These are phyloP conservation scores for Lepus europaeus DNA, from an alignment of 2,113 vertebrate genomes.

Conservation along the genomic window DNA sequence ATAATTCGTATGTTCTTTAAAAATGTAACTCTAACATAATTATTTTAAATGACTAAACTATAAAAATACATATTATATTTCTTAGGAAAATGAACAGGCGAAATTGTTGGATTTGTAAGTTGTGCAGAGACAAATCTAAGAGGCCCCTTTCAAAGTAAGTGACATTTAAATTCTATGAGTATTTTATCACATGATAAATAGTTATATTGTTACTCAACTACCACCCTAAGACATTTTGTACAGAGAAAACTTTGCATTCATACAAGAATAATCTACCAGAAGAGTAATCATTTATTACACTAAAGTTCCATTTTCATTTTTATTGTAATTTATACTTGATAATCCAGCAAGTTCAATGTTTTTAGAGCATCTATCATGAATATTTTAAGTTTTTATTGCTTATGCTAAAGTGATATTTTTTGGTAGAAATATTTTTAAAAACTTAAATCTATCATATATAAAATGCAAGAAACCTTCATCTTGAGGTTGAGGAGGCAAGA, in stretches of 20 bases:
- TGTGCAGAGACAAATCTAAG: conserved; percentile 76
- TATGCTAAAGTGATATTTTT: conserved; percentile 18
- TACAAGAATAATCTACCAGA: neutral
- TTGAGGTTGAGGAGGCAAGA: neutral
- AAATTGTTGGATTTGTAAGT: conserved; percentile 84
- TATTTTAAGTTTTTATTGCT: neutral
- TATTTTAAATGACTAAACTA: conserved; percentile 49
- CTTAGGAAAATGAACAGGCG: conserved; percentile 82
- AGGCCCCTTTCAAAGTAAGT: conserved; percentile 83
- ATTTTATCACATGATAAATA: neutral
- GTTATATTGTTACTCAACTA: neutral
- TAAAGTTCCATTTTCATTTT: conserved; percentile 22
- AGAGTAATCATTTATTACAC: neutral
- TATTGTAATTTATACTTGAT: neutral
- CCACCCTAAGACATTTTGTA: neutral
- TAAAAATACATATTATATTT: conserved; percentile 50
- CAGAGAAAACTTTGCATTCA: conserved; percentile 46
- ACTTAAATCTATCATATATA: neutral
- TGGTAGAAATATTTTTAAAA: neutral
- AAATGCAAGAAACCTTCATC: neutral
- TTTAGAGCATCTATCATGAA: conserved; percentile 20
- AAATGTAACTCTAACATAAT: conserved; percentile 1
- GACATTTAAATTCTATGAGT: neutral
- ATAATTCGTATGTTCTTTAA: conserved; percentile 5
- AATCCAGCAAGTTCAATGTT: neutral